Evolutionary conservation across 2,797 vertebrate genomes (phyloP).

Genomic region (Mus spretus): DNA sequence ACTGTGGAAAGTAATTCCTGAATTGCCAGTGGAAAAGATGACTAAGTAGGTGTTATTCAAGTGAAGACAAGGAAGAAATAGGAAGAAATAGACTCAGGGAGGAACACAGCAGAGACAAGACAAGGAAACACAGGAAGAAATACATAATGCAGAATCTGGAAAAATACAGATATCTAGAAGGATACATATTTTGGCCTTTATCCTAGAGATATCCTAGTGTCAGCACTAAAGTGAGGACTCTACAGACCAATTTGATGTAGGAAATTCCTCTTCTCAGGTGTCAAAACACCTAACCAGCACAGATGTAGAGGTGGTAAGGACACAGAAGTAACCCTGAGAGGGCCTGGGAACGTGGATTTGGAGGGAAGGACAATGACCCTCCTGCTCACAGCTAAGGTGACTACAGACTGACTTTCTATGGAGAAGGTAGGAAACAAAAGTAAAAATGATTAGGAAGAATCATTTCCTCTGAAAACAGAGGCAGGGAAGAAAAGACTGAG

Average conservation of each 20-base stretch:
- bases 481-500: neutral
- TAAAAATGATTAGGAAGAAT: neutral
- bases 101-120: neutral
- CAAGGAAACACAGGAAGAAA: neutral
- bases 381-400: neutral
- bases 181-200: neutral
- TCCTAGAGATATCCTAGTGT: neutral
- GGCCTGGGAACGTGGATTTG: neutral
- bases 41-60: slow-evolving; percentile 5
- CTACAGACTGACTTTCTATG: neutral
- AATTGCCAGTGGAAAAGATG: slow-evolving; percentile 29
- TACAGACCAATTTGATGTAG: neutral
- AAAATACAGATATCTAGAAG: neutral
- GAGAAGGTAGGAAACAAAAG: neutral
- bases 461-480: neutral
- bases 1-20: slow-evolving; percentile 5
- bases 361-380: neutral
- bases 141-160: neutral
- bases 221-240: neutral
- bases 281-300: neutral
- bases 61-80: neutral
- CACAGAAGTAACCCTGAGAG: neutral
- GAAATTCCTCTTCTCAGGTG: neutral
- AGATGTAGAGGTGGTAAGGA: neutral
- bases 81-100: slow-evolving; percentile 8